Base-by-base conservation (phyloP, 2,113 vertebrate species). In the Tupaia chinensis region DNA sequence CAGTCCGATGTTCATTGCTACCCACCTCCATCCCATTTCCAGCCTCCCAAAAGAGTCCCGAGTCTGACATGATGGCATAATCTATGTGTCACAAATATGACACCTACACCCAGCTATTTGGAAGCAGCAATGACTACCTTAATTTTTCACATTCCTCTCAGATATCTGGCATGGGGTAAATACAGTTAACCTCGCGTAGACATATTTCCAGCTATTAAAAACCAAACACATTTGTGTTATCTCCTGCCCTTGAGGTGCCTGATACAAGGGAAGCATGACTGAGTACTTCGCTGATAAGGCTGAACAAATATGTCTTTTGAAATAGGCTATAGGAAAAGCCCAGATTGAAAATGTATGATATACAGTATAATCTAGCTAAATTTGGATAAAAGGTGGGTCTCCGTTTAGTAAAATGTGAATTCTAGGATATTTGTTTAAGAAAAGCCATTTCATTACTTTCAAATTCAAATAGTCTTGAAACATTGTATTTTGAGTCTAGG, bases 201-300 rank as follows among this genome's bases (percentile, higher is more conserved):
- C 87, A 54, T 82, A 97, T 95, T 94, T 95, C 70, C 86, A 93
- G 80, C 85, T 95, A 95, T 94, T 96, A 96, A 79, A 95, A 97
- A 79, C 69, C 87, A 94, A 95, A 83, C 96, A 92, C 78, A 84
- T 96, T 92, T 93, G 89, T 84, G 97, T 96, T 95, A 88, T 98
- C 93, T 96, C 87, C 77, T 70, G 97, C 85, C 97, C 97, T 98
- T 96, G 97, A 97, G 69, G 86, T 81, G 78, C 76, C 87, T 94
- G 73, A 95, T 90, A 98, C 88, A 92, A 97, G 89, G 82, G 96
- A 96, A 98, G 94, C 87, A 73, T 7, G 65, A 97, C 27, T 97
- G 98, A 98, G 86, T 32, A 92, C 95, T 93, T 97, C 74, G 32
- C 91, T 89, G 97, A 98, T 97, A 98, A 98, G 97, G 95, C 96